Conservation (phyloP, 2,797 vertebrate genomes). For the Pipistrellus nathusii region DNA sequence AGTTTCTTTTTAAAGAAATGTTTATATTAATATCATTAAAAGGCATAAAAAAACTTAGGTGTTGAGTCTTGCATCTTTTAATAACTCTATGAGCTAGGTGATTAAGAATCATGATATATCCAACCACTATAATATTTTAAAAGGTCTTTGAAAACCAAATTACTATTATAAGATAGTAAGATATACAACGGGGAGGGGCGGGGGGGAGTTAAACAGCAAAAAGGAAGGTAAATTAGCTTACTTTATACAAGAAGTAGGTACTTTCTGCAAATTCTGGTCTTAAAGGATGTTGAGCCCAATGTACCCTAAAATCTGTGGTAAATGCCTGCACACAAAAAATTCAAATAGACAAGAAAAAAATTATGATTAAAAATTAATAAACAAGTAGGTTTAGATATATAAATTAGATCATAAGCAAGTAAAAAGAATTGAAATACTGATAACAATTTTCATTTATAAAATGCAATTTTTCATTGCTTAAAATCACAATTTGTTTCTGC, state of each 20-base stretch:
- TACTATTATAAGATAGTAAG: slow-evolving; percentile 7
- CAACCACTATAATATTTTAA: slow-evolving; percentile 47
- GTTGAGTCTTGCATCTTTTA: slow-evolving; percentile 16
- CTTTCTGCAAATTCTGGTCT: slow-evolving; percentile 99
- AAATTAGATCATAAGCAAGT: not conserved
- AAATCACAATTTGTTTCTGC: slow-evolving; percentile 35
- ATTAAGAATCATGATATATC: not conserved
- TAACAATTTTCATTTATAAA: slow-evolving; percentile 31
- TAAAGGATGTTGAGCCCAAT: slow-evolving; percentile 99
- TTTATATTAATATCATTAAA: slow-evolving; percentile 32
- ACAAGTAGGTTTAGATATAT: not conserved
- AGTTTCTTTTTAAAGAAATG: slow-evolving; percentile 36
- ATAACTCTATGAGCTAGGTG: not conserved
- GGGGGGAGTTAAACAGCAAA: not conserved
- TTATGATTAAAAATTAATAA: not conserved
- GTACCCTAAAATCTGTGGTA: slow-evolving; percentile 98
- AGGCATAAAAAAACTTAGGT: not conserved
- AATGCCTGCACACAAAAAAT: slow-evolving; percentile 91
- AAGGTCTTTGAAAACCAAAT: slow-evolving; percentile 2
- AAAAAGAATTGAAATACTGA: slow-evolving; percentile 39
- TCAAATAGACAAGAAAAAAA: slow-evolving; percentile 17
- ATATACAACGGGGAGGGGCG: not conserved
- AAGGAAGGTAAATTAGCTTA: slow-evolving; percentile 82
- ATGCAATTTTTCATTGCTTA: slow-evolving; percentile 14
- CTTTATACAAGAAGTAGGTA: slow-evolving; percentile 99